These are phyloP conservation scores for Brachyalestes nurse DNA, from an alignment of 2,797 vertebrate genomes.

Conservation along the genomic window DNA sequence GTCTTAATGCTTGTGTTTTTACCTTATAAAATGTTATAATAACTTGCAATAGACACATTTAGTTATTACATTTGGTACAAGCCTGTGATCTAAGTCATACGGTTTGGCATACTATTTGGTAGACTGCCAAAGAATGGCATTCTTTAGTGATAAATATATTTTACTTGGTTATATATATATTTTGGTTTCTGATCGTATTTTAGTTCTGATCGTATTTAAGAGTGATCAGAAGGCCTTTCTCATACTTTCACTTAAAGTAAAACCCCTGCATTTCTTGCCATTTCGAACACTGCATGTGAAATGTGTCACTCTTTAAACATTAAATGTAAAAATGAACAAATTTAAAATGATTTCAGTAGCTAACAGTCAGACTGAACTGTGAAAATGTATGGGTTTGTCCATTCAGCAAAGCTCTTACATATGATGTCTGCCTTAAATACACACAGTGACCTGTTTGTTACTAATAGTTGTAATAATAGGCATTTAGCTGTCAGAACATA, in stretches of 20 bases:
- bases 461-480: not conserved
- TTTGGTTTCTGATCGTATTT: no score
- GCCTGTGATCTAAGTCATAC: not conserved
- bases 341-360: not conserved
- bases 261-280: no score
- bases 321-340: no score
- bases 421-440: not conserved
- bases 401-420: not conserved
- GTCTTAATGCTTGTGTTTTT: not conserved
- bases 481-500: not conserved
- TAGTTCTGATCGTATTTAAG: no score
- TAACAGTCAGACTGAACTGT: not conserved
- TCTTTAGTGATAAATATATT: no score
- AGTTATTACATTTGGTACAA: not conserved
- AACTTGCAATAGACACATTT: not conserved
- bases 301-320: no score
- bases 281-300: no score
- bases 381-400: not conserved
- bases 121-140: no score
- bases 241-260: no score
- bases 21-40: not conserved
- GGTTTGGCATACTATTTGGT: no score
- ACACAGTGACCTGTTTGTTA: not conserved
- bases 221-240: no score
- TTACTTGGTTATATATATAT: no score